A percentile compares a stretch with the other conserved stretches of the same genome.
Evolutionary conservation across 2,888 invertebrate genomes (phyloP).

Genomic region (Amphipoea oculea): DNA sequence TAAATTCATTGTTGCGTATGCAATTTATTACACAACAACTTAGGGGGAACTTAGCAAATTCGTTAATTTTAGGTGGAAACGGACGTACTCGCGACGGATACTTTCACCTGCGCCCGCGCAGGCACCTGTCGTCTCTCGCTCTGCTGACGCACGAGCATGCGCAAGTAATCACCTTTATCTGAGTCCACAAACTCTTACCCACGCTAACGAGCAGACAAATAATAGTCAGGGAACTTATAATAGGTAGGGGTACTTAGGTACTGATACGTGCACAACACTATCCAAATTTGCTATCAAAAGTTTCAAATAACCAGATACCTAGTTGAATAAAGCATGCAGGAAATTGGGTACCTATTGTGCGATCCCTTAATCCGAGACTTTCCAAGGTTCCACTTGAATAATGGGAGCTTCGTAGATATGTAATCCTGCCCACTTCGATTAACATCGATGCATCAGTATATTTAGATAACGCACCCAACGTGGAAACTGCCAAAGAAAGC

Average conservation of each 20-base stretch:
- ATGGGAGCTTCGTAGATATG: neutral
- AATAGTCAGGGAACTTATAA: conserved; percentile 27
- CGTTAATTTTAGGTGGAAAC: conserved; percentile 76
- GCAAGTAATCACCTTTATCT: conserved; percentile 65
- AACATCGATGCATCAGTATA: conserved; percentile 42
- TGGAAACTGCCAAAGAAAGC: conserved; percentile 78
- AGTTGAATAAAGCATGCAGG: neutral
- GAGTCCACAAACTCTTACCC: conserved; percentile 67
- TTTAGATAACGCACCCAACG: conserved; percentile 38
- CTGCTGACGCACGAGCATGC: conserved; percentile 70
- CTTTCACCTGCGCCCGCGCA: conserved; percentile 82
- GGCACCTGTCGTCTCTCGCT: conserved; percentile 74
- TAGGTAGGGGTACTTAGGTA: neutral
- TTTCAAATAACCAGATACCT: neutral
- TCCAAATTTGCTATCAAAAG: conserved; percentile 5
- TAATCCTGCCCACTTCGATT: neutral
- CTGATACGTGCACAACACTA: conserved; percentile 11
- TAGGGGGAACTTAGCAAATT: conserved; percentile 32
- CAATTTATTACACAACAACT: conserved; percentile 30
- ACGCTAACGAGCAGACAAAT: conserved; percentile 53
- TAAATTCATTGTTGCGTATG: neutral
- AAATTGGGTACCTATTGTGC: conserved; percentile 1
- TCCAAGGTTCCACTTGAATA: neutral
- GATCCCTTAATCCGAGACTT: neutral
- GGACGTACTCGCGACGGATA: conserved; percentile 80